Evolutionary conservation across 2,888 invertebrate species (phyloP).

Genomic region (Pteria penguin): DNA sequence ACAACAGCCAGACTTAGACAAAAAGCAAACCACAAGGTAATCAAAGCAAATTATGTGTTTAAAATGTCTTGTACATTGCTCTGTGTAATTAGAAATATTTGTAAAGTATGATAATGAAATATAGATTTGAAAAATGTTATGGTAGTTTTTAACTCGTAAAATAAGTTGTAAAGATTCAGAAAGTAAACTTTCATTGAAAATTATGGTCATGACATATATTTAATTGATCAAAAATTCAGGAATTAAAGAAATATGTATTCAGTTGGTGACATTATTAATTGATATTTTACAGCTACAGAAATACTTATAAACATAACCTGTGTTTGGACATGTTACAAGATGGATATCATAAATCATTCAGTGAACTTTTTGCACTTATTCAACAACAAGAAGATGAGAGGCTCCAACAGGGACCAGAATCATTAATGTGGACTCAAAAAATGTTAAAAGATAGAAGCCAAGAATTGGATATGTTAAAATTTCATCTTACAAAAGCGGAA

Average conservation of each 20-base stretch:
- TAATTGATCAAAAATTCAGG: too few relatives aligned
- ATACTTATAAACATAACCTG: slow-evolving; percentile 78
- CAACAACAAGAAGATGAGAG: slow-evolving; percentile 73
- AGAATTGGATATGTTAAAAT: slow-evolving; percentile 75
- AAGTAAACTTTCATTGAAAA: background rate
- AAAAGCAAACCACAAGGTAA: slow-evolving; percentile 73
- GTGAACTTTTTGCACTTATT: slow-evolving; percentile 77
- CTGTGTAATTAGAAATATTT: too few relatives aligned
- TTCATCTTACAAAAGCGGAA: slow-evolving; percentile 75
- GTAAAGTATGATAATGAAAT: too few relatives aligned
- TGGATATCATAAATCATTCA: slow-evolving; percentile 78
- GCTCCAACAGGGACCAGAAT: slow-evolving; percentile 76
- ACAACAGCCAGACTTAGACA: slow-evolving; percentile 68
- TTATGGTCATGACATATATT: too few relatives aligned
- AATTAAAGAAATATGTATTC: too few relatives aligned
- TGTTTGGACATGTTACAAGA: slow-evolving; percentile 79
- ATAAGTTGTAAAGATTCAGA: background rate
- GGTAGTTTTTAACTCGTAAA: background rate
- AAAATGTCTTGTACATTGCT: too few relatives aligned
- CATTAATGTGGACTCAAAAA: slow-evolving; percentile 74
- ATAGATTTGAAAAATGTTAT: too few relatives aligned
- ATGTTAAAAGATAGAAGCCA: slow-evolving; percentile 76
- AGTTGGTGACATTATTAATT: too few relatives aligned
- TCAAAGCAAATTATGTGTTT: too few relatives aligned
- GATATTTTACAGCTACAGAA: slow-evolving; percentile 69